Evolutionary conservation across 2,888 invertebrate genomes (phyloP).

Genomic region (Hirudinaria manillensis): DNA sequence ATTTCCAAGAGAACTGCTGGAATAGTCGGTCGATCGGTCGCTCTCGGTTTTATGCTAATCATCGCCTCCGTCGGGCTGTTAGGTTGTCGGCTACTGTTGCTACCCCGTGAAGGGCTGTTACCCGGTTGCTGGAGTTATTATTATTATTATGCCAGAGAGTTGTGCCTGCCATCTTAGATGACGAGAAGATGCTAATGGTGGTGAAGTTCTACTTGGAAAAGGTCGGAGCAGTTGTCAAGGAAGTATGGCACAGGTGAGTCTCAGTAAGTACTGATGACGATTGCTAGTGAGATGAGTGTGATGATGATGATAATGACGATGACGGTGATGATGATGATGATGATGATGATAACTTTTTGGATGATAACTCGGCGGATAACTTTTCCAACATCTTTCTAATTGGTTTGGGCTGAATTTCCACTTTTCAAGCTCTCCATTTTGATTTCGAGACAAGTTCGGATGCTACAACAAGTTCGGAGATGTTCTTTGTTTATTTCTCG

Average conservation of each 20-base stretch:
- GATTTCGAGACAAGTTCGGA: no score
- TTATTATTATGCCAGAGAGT: background rate
- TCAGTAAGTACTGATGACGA: background rate
- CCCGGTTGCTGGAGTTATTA: background rate
- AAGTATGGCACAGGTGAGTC: background rate
- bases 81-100: background rate
- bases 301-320: constrained; percentile 5
- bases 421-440: no score
- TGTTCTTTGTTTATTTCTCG: no score
- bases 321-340: constrained; percentile 5
- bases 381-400: no score
- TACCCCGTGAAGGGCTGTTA: background rate
- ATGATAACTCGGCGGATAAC: background rate
- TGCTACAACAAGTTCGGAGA: no score
- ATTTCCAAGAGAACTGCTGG: no score
- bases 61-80: background rate
- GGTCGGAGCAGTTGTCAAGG: background rate
- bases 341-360: background rate
- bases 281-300: background rate
- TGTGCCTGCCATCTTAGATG: background rate
- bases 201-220: background rate
- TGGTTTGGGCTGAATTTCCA: no score
- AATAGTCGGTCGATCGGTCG: no score
- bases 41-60: no score
- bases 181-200: background rate